Percentiles rank a stretch among this genome's conserved stretches.
phyloP scores from a whole-genome alignment of 2,113 vertebrate species.

The Hiodon tergisus region DNA sequence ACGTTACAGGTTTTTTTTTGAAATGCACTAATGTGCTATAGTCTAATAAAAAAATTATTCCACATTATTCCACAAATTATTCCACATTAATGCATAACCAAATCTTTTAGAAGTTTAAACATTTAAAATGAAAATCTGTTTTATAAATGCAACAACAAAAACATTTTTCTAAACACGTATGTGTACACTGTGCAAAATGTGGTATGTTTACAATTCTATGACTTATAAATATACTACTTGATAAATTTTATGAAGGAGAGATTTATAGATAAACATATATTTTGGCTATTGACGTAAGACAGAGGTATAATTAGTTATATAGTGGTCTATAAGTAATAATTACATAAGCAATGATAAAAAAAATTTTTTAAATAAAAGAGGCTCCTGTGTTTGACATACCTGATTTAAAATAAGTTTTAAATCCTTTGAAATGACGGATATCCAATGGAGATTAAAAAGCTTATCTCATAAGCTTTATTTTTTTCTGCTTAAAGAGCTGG shows the following conservation, averaged over 20 bases:
- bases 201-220: background rate
- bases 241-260: slow-evolving; percentile 25
- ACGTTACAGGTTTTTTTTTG: no score
- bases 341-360: slow-evolving; percentile 18
- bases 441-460: slow-evolving; percentile 60
- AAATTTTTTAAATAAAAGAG: slow-evolving; percentile 49
- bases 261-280: slow-evolving; percentile 25
- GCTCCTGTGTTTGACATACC: slow-evolving; percentile 79
- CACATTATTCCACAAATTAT: background rate
- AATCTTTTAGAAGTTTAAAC: background rate
- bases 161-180: background rate
- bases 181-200: background rate
- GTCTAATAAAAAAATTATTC: no score
- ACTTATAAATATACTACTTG: slow-evolving; percentile 39
- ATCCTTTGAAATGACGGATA: slow-evolving; percentile 70
- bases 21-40: no score
- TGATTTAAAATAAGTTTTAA: slow-evolving; percentile 75
- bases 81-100: background rate
- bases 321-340: no score
- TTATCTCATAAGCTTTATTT: slow-evolving; percentile 40
- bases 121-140: background rate
- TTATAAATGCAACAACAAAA: background rate
- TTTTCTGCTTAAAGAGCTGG: slow-evolving; percentile 47
- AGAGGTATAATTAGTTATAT: slow-evolving; percentile 49
- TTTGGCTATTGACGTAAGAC: slow-evolving; percentile 52